A percentile compares a stretch with the other conserved stretches of the same genome.
These are phyloP conservation scores for Manduca sexta DNA, from an alignment of 1,140 invertebrate genomes.

Conservation along the genomic window DNA sequence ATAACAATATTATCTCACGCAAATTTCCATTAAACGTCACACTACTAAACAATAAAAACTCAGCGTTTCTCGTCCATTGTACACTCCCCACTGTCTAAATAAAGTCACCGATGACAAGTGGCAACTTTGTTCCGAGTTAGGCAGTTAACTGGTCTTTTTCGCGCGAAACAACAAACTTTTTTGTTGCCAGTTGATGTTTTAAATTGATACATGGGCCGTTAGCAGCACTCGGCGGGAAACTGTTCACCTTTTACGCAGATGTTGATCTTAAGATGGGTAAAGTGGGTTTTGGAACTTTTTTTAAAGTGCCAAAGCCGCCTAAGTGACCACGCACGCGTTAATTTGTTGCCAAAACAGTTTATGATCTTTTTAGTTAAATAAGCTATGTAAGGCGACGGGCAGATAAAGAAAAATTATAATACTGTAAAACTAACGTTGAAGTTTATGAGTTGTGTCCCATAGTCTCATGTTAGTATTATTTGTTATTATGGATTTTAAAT, in stretches of 20 bases:
- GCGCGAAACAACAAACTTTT: constrained; percentile 34
- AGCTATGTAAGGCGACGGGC: no score
- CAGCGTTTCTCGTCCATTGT: not conserved
- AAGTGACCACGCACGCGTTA: no score
- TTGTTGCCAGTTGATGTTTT: constrained; percentile 25
- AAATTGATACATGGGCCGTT: constrained; percentile 48
- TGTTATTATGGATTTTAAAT: no score
- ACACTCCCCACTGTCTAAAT: constrained; percentile 26
- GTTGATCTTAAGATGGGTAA: not conserved
- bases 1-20: no score
- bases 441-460: no score
- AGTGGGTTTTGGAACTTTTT: not conserved
- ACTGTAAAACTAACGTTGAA: no score
- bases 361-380: no score
- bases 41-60: not conserved
- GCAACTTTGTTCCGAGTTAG: constrained; percentile 35
- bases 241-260: not conserved
- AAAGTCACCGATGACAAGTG: constrained; percentile 52
- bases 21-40: no score
- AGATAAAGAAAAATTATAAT: no score
- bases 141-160: constrained; percentile 29
- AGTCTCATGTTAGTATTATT: no score
- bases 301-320: no score
- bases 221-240: constrained; percentile 27
- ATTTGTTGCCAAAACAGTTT: no score